Base-by-base conservation (phyloP, 2,888 invertebrate genomes). In the Germaria angustata region DNA sequence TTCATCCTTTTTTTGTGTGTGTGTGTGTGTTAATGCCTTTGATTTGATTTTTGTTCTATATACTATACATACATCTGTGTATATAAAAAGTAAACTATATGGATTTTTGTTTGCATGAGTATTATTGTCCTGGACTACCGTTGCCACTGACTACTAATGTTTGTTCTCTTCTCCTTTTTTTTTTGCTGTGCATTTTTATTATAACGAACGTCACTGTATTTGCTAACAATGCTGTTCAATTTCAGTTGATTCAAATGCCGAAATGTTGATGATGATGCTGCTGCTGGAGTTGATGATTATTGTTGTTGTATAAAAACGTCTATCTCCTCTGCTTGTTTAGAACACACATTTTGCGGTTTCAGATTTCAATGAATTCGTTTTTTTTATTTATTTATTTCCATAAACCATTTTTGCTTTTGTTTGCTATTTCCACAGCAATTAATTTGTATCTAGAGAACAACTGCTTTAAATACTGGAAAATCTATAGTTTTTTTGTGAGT, bases 341-440 rank as follows among this genome's bases (percentile, higher is more conserved):
- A 77, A 66, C 57, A 71, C 71, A 77, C 72, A 72, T 81, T 72
- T 68, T 32, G 77, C 51, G 82, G 82, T 82, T 73, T 82, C 82
- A 71, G 44, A 75, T 82, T 82, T 79, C 82, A 82, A 75, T 79
- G 82, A 79, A 59, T 44, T 78, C 41, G 24, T 32, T 20, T 53
- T 20, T 36, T 44, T 11, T 13, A 22, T 28, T 65, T 49, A 32
- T 49, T 46, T 49, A 49, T 66, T 68, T 41, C 55, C 55, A 68
- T 68, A 55, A 41, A 55, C n/a, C 17, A 57, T 51, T 75, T 72
- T 57, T 49, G 65, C 24, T 72, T 53, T 72, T 72, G 72, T 72
- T 79, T 59, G 55, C 57, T 7, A 20, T 39, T 57, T 46, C 65
- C 66, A 51, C 41, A 65, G 72, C 39, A 77, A 49, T 59, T 28